Conservation (phyloP, 2,888 invertebrate genomes). For the Halictus ligatus region DNA sequence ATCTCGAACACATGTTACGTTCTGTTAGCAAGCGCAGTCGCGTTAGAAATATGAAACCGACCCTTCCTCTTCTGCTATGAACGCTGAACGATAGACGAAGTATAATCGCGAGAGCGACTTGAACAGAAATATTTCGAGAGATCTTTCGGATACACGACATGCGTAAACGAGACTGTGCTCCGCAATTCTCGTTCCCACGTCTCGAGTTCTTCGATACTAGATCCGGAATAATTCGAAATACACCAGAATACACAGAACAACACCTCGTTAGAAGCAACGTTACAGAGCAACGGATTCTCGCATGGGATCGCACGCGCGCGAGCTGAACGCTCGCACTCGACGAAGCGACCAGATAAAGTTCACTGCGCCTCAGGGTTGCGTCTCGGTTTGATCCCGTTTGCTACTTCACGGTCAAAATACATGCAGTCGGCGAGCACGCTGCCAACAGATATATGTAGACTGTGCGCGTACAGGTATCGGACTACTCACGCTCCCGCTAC, state of each 20-base stretch:
- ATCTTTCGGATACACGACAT: not conserved
- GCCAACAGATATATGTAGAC: slow-evolving; percentile 42
- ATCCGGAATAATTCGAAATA: not conserved
- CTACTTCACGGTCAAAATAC: slow-evolving; percentile 56
- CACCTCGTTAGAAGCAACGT: slow-evolving; percentile 12
- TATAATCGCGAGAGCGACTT: no score
- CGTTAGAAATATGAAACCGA: slow-evolving; percentile 40
- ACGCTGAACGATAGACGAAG: not conserved
- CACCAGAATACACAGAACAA: not conserved
- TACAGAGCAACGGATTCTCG: slow-evolving; percentile 26
- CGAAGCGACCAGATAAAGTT: slow-evolving; percentile 45
- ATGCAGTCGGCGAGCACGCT: slow-evolving; percentile 33
- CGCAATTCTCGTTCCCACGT: no score
- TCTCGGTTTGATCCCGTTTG: slow-evolving; percentile 58
- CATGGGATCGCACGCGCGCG: not conserved
- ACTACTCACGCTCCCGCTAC: slow-evolving; percentile 8
- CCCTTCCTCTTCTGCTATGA: slow-evolving; percentile 3
- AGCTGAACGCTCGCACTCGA: slow-evolving; percentile 4
- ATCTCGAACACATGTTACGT: slow-evolving; percentile 65
- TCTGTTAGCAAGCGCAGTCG: slow-evolving; percentile 62
- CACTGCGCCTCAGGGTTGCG: slow-evolving; percentile 50
- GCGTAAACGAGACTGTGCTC: no score
- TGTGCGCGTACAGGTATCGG: slow-evolving; percentile 42
- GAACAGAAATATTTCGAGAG: no score
- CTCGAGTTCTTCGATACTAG: not conserved